phyloP scores from a whole-genome alignment of 2,113 vertebrate genomes.

The Labeo catla region DNA sequence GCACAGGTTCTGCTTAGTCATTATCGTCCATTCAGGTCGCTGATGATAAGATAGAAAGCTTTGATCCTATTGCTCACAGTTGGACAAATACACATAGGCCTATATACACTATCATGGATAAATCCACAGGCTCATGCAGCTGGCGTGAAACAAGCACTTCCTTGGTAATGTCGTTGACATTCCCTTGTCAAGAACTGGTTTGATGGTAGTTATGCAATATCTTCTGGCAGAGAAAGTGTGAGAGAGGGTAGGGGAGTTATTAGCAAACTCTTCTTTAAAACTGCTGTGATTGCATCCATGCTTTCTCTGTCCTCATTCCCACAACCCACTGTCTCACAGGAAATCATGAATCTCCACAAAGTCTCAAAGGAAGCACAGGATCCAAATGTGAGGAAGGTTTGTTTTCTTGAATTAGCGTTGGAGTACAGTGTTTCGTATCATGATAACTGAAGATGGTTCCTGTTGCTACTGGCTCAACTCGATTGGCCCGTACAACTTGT shows the following conservation, averaged over 20 bases:
- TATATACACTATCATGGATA: conserved; percentile 40
- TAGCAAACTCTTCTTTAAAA: conserved; percentile 37
- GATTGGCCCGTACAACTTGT: background rate
- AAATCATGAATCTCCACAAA: conserved; percentile 38
- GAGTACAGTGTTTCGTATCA: conserved; percentile 19
- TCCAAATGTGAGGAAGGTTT: conserved; percentile 21
- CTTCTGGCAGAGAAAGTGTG: conserved; percentile 37
- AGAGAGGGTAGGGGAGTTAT: conserved; percentile 14
- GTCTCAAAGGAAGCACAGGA: background rate
- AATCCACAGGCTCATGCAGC: conserved; percentile 24
- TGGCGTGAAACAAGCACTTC: conserved; percentile 34
- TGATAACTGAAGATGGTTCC: background rate
- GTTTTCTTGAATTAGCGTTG: conserved; percentile 16
- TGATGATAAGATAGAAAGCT: conserved; percentile 40
- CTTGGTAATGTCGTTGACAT: conserved; percentile 17
- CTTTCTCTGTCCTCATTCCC: conserved; percentile 28
- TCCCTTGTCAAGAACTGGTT: conserved; percentile 7
- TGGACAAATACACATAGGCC: conserved; percentile 35
- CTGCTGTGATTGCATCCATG: conserved; percentile 21
- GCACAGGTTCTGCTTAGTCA: background rate
- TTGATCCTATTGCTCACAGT: conserved; percentile 47
- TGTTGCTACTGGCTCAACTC: conserved; percentile 5
- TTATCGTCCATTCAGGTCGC: conserved; percentile 17
- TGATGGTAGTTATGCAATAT: conserved; percentile 45
- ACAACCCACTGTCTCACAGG: conserved; percentile 39